Base-by-base conservation (phyloP, 2,888 invertebrate genomes). In the Hypselothyrea guttata region DNA sequence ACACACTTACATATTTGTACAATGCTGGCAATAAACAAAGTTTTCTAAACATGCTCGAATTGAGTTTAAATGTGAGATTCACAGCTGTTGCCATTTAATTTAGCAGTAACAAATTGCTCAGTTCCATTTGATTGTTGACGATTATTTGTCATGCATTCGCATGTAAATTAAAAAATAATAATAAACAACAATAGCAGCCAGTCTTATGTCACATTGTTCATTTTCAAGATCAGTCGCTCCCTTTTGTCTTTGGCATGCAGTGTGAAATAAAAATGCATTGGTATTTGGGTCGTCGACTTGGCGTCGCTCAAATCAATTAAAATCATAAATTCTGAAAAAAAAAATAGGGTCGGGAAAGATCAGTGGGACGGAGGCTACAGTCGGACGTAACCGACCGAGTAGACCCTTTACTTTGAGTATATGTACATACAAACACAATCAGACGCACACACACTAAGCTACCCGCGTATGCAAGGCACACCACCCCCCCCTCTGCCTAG, bases 281-380 rank as follows among this genome's bases (percentile, higher is more conserved):
- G 79, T 60, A 79, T 83, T 78, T 79, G 57, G 85, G 79, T 85
- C 85, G 78, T 35, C 40, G 61, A 52, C 40, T 65, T 57, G 41
- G 47, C 59, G 30, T 57, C 57, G 59, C 49, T 57, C 46, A 49
- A 51, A 67, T 66, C 79, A 78, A 79, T 84, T 84, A 75, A 71
- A 64, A 18, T 30, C 56, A 67, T 71, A 75, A 68, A 78, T 58
- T 41, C 7, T 0, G 7, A 46, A 41, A 48, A n/a, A n/a, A n/a
- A n/a, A n/a, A n/a, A n/a, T n/a, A n/a, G n/a, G n/a, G n/a, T n/a
- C n/a, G n/a, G n/a, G n/a, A n/a, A n/a, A n/a, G n/a, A n/a, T n/a
- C n/a, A n/a, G n/a, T n/a, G n/a, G n/a, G n/a, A n/a, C n/a, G n/a
- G n/a, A n/a, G n/a, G n/a, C n/a, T n/a, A n/a, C n/a, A n/a, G n/a